phyloP scores from a whole-genome alignment of 1,140 invertebrate species.

The Sipha flava region DNA sequence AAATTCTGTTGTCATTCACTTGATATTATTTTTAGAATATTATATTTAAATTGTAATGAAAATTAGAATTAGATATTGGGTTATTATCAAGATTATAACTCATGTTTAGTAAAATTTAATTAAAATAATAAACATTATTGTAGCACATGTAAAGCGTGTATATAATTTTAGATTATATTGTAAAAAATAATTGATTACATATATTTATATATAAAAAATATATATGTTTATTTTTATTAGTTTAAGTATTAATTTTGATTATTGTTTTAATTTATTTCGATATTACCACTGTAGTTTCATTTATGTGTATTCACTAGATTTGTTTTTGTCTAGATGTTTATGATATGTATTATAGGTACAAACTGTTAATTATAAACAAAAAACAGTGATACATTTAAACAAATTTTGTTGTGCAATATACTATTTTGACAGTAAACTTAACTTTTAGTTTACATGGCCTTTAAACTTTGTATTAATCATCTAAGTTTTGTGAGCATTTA shows the following conservation, averaged over 20 bases:
- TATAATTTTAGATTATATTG: neutral
- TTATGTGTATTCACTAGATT: neutral
- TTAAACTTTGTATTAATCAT: too few relatives aligned
- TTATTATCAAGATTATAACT: neutral
- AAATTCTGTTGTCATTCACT: neutral
- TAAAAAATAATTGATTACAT: neutral
- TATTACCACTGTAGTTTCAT: neutral
- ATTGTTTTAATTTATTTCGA: neutral
- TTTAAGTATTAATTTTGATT: neutral
- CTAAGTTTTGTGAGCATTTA: too few relatives aligned
- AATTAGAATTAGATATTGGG: too few relatives aligned
- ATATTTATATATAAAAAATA: too few relatives aligned
- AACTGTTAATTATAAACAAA: neutral
- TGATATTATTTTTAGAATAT: neutral
- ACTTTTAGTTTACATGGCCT: too few relatives aligned
- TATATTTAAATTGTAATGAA: neutral
- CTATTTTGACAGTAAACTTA: neutral
- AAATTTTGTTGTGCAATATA: too few relatives aligned
- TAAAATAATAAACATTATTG: neutral
- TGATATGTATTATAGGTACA: neutral
- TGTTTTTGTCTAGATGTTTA: neutral
- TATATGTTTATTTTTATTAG: neutral
- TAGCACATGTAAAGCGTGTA: neutral
- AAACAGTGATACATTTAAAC: neutral
- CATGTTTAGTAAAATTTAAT: neutral